Percentiles rank a stretch among this genome's conserved stretches.
Conservation (phyloP, 1,140 invertebrate genomes). For the Carposina sasakii region DNA sequence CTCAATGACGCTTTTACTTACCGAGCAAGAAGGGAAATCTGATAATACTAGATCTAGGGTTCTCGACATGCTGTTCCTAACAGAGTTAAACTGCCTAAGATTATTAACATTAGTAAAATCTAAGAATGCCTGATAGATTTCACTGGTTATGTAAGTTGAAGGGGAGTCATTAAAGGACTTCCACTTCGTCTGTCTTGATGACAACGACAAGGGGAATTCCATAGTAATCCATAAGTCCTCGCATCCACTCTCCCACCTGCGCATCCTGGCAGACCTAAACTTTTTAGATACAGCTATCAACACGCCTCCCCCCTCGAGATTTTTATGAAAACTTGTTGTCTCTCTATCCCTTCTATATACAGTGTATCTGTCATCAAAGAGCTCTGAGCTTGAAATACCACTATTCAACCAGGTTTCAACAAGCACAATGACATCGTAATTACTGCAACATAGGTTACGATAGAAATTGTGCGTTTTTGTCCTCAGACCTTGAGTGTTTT, state of each 20-base stretch:
- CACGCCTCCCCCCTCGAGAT: background rate
- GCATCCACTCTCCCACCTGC: background rate
- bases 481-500: background rate
- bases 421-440: slow-evolving; percentile 2
- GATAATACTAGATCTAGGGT: too few species aligned
- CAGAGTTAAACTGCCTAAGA: too few species aligned
- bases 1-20: too few species aligned
- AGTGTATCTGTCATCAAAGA: background rate
- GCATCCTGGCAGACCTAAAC: background rate
- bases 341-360: background rate
- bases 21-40: too few species aligned
- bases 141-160: too few species aligned
- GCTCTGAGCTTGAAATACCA: background rate
- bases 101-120: too few species aligned
- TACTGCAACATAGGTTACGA: background rate
- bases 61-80: too few species aligned
- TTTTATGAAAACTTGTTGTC: background rate
- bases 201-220: background rate
- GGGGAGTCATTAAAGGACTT: too few species aligned
- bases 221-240: background rate
- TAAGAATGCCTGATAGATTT: too few species aligned
- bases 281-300: background rate
- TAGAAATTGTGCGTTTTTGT: background rate
- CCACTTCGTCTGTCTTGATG: too few species aligned
- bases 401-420: background rate